Conservation (phyloP, 2,113 vertebrate genomes). For the Passer domesticus region DNA sequence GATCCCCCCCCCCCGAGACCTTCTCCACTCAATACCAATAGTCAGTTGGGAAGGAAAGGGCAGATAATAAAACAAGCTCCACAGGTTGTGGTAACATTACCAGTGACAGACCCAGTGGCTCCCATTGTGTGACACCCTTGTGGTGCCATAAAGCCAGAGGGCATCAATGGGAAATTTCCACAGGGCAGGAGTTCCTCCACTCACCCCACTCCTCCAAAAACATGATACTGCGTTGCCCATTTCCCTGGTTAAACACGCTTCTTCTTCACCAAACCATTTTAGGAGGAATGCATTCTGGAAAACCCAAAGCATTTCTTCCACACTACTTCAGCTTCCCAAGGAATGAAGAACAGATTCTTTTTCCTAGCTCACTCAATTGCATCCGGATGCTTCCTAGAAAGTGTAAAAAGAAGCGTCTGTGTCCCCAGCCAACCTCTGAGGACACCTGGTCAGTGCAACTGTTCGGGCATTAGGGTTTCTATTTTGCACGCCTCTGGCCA, state of each 20-base stretch:
- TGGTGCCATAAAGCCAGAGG: neutral
- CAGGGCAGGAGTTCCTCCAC: neutral
- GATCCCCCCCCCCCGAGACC: neutral
- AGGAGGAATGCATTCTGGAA: neutral
- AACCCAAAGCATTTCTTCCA: neutral
- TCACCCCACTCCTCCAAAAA: neutral
- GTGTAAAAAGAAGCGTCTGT: conserved; percentile 44
- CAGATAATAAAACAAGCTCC: neutral
- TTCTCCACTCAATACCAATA: neutral
- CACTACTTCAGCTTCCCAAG: conserved; percentile 13
- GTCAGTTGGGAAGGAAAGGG: neutral
- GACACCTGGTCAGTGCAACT: conserved; percentile 36
- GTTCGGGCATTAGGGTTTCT: neutral
- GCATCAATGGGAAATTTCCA: neutral
- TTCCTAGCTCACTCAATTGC: neutral
- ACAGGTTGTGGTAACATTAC: neutral
- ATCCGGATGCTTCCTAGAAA: conserved; percentile 45
- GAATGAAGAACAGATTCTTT: conserved; percentile 2
- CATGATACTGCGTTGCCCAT: rapidly evolving
- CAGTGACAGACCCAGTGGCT: neutral
- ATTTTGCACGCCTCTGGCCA: neutral
- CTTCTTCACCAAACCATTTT: neutral
- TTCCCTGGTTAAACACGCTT: neutral
- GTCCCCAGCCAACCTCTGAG: conserved; percentile 40
- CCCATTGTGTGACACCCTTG: rapidly evolving